These are phyloP conservation scores for Xiphophorus maculatus DNA, from an alignment of 2,113 vertebrate species.

Conservation along the genomic window DNA sequence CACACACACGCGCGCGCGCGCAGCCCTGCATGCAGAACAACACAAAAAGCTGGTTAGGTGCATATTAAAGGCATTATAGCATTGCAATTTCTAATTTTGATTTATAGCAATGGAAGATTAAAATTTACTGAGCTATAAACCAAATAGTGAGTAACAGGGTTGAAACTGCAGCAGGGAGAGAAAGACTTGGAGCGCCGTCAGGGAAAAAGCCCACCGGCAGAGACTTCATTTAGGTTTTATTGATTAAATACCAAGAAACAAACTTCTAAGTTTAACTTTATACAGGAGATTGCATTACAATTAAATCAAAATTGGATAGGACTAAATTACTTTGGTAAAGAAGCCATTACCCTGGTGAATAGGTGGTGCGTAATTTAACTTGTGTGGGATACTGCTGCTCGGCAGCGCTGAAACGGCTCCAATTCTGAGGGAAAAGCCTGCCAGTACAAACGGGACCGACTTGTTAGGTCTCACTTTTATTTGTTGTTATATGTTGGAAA, in stretches of 20 bases:
- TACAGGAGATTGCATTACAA: background rate
- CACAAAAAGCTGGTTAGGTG: background rate
- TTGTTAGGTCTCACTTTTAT: constrained; percentile 18
- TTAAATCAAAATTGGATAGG: background rate
- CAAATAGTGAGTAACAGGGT: background rate
- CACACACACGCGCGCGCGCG: background rate
- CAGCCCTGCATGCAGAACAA: background rate
- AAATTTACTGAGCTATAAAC: background rate
- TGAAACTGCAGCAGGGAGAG: background rate
- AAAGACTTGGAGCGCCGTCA: constrained; percentile 7
- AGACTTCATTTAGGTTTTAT: constrained; percentile 35
- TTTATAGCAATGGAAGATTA: background rate
- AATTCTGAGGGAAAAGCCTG: background rate
- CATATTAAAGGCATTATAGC: background rate
- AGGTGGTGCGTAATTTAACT: constrained; percentile 41
- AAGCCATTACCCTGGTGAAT: constrained; percentile 15
- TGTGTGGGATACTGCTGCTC: constrained; percentile 17
- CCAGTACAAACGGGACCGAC: background rate
- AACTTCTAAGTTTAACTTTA: constrained; percentile 33
- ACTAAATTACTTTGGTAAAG: constrained; percentile 5
- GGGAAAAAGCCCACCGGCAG: constrained; percentile 15
- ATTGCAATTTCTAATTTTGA: background rate
- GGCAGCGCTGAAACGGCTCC: background rate
- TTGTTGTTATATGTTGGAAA: constrained; percentile 1
- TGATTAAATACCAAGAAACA: constrained; percentile 32